phyloP scores from a whole-genome alignment of 2,888 invertebrate genomes.

The Conistra vaccinii region DNA sequence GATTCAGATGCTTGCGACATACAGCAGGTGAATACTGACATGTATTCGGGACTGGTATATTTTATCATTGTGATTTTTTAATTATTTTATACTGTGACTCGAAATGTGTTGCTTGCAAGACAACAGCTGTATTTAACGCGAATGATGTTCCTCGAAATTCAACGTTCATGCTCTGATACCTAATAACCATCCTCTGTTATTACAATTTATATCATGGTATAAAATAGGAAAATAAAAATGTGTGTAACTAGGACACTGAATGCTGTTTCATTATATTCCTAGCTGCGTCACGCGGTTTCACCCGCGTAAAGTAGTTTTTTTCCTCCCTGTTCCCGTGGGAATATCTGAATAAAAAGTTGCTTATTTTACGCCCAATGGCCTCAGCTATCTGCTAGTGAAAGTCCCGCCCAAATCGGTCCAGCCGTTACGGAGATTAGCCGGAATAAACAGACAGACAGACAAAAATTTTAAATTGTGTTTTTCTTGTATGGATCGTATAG shows the following conservation, averaged over 20 bases:
- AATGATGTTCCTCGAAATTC: constrained; percentile 88
- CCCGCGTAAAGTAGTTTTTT: too few relatives aligned
- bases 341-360: too few relatives aligned
- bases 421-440: too few relatives aligned
- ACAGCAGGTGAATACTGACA: constrained; percentile 79
- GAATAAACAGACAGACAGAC: too few relatives aligned
- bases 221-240: constrained; percentile 88
- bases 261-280: constrained; percentile 81
- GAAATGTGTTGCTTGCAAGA: constrained; percentile 84
- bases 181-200: constrained; percentile 89
- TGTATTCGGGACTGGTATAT: constrained; percentile 83
- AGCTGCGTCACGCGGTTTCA: too few relatives aligned
- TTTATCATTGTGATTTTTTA: constrained; percentile 80
- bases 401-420: too few relatives aligned
- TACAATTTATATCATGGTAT: constrained; percentile 89
- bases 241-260: constrained; percentile 88
- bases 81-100: constrained; percentile 82
- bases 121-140: constrained; percentile 82
- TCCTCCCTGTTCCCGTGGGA: too few relatives aligned
- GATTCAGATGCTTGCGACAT: constrained; percentile 88
- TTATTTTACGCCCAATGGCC: too few relatives aligned
- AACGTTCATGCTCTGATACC: constrained; percentile 79
- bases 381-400: too few relatives aligned
- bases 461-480: too few relatives aligned
- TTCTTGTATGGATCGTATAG: too few relatives aligned